A percentile compares a stretch with the other conserved stretches of the same genome.
Conservation (phyloP, 2,113 vertebrate genomes). For the Thalassoma bifasciatum region DNA sequence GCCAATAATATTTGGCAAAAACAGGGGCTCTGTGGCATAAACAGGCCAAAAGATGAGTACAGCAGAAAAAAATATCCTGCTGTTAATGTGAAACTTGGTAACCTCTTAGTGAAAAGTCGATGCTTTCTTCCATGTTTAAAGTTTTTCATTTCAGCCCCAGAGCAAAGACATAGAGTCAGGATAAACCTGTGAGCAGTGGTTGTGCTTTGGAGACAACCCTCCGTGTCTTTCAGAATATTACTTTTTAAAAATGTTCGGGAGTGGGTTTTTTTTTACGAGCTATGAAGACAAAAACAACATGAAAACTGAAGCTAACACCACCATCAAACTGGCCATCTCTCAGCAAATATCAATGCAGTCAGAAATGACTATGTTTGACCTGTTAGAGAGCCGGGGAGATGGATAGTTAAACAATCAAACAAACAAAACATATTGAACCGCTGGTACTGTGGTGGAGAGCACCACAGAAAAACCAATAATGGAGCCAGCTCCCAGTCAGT, state of each 20-base stretch:
- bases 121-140: neutral
- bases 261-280: neutral
- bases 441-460: neutral
- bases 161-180: neutral
- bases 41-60: neutral
- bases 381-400: neutral
- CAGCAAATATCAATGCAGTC: neutral
- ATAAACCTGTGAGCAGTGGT: neutral
- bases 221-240: neutral
- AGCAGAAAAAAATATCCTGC: neutral
- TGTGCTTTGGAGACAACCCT: neutral
- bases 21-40: neutral
- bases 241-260: neutral
- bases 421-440: neutral
- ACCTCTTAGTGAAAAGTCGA: neutral
- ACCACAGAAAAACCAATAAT: neutral
- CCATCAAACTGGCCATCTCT: neutral
- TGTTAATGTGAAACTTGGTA: neutral
- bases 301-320: neutral
- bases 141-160: neutral
- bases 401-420: neutral
- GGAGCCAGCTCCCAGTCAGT: neutral
- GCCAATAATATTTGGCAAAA: neutral
- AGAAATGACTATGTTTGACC: neutral
- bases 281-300: neutral